Evolutionary conservation across 2,888 invertebrate species (phyloP).

Genomic region (Netelia melanura): DNA sequence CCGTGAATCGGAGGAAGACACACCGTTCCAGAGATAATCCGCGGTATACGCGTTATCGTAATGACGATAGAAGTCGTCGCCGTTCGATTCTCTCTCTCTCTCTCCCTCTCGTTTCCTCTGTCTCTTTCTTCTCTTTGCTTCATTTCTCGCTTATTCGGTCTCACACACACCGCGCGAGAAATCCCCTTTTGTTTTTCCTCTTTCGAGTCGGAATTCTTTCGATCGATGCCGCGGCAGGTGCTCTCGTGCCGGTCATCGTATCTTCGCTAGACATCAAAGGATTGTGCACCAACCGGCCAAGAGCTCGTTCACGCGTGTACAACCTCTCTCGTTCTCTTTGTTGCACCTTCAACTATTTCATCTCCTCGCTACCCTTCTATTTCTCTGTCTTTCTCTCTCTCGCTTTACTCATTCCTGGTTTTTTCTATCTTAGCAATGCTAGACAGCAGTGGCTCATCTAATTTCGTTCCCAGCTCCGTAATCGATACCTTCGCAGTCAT

Average conservation of each 20-base stretch:
- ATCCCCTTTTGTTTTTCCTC: conserved; percentile 65
- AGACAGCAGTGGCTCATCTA: conserved; percentile 63
- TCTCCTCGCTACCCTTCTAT: conserved; percentile 27
- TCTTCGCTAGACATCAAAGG: conserved; percentile 82
- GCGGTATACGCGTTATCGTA: conserved; percentile 44
- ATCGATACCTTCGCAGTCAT: neutral
- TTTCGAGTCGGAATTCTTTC: conserved; percentile 64
- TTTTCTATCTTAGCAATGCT: conserved; percentile 59
- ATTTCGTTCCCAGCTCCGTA: neutral
- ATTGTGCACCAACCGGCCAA: conserved; percentile 69
- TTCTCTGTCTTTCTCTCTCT: conserved; percentile 54
- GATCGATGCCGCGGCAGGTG: conserved; percentile 68
- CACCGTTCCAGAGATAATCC: conserved; percentile 46
- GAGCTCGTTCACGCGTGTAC: conserved; percentile 52
- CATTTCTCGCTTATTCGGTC: conserved; percentile 22
- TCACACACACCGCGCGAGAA: conserved; percentile 41
- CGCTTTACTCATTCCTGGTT: conserved; percentile 42
- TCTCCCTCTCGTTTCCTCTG: neutral
- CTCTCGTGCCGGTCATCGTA: conserved; percentile 80
- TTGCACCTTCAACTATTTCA: too few species aligned
- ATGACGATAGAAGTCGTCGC: conserved; percentile 41
- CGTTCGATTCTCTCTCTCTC: conserved; percentile 12
- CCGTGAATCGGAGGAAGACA: conserved; percentile 43
- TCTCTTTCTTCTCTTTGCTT: neutral
- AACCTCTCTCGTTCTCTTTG: conserved; percentile 2